These are phyloP conservation scores for Crambe crambe DNA, from an alignment of 37 sponge, comb jelly and placozoan genomes.

Conservation along the genomic window DNA sequence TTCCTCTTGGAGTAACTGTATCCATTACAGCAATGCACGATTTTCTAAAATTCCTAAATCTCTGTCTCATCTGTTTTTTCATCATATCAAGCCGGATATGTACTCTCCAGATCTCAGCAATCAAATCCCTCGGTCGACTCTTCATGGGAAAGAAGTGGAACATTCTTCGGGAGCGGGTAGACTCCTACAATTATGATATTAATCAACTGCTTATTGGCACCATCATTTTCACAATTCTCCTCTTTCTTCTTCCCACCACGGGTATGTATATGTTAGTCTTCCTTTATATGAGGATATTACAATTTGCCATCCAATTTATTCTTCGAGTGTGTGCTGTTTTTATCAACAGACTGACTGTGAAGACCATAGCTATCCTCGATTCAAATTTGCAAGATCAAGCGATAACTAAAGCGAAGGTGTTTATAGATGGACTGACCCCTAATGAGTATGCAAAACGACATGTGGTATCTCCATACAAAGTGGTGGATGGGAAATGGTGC, in stretches of 20 bases:
- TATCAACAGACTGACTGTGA: constrained; percentile 23
- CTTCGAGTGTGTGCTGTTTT: constrained; percentile 26
- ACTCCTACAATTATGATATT: constrained; percentile 71
- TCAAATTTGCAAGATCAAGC: background rate
- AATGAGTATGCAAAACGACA: background rate
- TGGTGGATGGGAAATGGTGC: background rate
- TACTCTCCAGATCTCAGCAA: constrained; percentile 54
- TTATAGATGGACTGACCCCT: background rate
- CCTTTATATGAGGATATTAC: constrained; percentile 25
- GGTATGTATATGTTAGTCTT: constrained; percentile 62
- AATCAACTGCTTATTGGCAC: constrained; percentile 74
- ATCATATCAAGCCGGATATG: constrained; percentile 48
- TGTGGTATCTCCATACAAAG: background rate
- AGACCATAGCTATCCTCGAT: background rate
- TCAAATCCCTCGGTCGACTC: constrained; percentile 61
- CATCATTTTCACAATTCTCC: constrained; percentile 72
- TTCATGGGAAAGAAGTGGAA: constrained; percentile 87
- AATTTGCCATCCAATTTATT: constrained; percentile 28
- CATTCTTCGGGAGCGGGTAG: constrained; percentile 59
- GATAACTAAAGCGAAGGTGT: background rate
- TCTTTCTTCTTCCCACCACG: constrained; percentile 77
- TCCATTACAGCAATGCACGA: constrained; percentile 56
- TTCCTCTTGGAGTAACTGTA: constrained; percentile 44
- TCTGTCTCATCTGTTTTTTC: constrained; percentile 69
- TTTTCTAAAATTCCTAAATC: constrained; percentile 60